Evolutionary conservation across 2,113 vertebrate genomes (phyloP), one percentile per base, ranked within the genome.

Genomic region (Phyllostomus discolor): DNA sequence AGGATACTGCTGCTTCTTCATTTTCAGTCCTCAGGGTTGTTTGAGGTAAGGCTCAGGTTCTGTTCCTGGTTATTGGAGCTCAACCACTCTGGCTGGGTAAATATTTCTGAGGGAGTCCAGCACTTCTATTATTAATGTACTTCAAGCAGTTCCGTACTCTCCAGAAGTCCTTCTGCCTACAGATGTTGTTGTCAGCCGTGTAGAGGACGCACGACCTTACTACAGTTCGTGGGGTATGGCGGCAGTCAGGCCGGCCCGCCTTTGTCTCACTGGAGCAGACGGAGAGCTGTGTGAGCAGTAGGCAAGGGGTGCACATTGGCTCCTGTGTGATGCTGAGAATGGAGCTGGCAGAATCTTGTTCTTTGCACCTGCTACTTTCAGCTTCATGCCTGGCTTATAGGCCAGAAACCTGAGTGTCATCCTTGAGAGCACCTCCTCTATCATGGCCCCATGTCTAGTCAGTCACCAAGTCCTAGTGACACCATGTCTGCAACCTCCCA

Each of bases 61-160:
- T 28, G 7, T 48, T 88, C 96, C 87, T 1, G 3, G 69, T 83
- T 89, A 48, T 76, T 85, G 69, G 89, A n/a, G 33, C 80, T 50
- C 54, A 33, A 14, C 67, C 33, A 7, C 7, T 57, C 64, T 0
- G 8, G 62, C 79, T 69, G 62, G 69, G 50, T 70, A 67, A 81
- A 57, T 70, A 50, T 90, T 82, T 94, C 82, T 46, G 41, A 94
- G 54, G 41, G 43, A 90, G 24, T 67, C 79, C 48, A 70, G 54
- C 31, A 35, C 79, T 94, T 97, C 83, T 93, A 93, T 97, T 93
- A 96, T 95, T 95, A 69, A 97, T 93, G 52, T 38, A 89, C 89
- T 83, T 62, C 85, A 62, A 87, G 54, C 62, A 69, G 79, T 67
- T 81, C 83, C 89, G 50, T 66, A 22, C 67, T 88, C 94, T 62